phyloP scores from a whole-genome alignment of 2,113 vertebrate species.

The Neofelis nebulosa region DNA sequence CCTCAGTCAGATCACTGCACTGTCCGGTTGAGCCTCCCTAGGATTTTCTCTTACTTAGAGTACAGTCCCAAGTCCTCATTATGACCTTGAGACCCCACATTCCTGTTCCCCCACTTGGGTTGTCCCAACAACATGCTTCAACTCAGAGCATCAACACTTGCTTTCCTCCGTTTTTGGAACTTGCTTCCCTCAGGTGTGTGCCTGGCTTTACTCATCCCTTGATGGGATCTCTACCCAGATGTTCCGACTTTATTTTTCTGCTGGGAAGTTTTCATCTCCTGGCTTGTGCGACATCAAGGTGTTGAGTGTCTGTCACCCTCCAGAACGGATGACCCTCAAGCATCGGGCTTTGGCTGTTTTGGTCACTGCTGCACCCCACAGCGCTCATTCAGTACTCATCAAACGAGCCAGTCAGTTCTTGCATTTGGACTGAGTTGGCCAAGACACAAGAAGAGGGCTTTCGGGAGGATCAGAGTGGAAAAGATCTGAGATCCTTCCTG shows the following conservation, averaged over 20 bases:
- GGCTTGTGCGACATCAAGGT: too few species aligned
- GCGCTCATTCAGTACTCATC: not conserved
- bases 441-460: not conserved
- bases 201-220: not conserved
- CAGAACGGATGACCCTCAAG: not conserved
- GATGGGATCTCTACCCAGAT: accelerated
- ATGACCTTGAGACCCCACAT: accelerated
- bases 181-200: not conserved
- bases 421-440: too few species aligned
- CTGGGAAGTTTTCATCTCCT: not conserved
- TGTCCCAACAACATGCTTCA: too few species aligned
- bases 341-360: not conserved
- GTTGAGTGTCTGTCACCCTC: not conserved
- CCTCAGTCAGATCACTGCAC: accelerated
- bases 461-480: not conserved
- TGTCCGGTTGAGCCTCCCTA: accelerated
- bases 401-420: not conserved
- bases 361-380: not conserved
- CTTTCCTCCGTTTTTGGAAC: not conserved
- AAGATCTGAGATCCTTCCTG: not conserved
- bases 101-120: not conserved
- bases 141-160: not conserved
- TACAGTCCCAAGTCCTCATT: too few species aligned
- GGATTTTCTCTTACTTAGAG: not conserved
- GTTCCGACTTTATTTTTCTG: not conserved